phyloP scores from a whole-genome alignment of 2,113 vertebrate species.

The Scytalopus superciliaris region DNA sequence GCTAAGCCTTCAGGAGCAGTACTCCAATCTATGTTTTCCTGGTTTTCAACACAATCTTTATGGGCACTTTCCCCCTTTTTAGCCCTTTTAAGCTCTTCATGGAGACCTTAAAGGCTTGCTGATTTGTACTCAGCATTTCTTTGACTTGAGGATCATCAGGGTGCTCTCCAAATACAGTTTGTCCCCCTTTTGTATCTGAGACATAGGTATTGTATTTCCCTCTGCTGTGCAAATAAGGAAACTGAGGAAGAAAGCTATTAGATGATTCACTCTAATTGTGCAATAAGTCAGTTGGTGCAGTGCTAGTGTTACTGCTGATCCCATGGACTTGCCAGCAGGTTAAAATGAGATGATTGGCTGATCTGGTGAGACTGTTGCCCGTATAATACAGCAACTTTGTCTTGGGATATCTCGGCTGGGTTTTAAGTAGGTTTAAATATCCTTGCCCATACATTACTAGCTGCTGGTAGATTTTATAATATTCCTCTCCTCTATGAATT shows the following conservation, averaged over 20 bases:
- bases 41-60: neutral
- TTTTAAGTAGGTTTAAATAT: neutral
- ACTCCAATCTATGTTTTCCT: neutral
- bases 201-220: neutral
- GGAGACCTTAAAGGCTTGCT: neutral
- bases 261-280: constrained; percentile 21
- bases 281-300: neutral
- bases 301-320: neutral
- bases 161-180: neutral
- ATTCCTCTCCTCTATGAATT: neutral
- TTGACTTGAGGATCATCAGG: neutral
- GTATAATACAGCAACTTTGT: neutral
- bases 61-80: neutral
- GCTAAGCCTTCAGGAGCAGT: neutral
- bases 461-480: neutral
- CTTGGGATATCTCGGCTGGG: neutral
- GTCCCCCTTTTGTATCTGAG: neutral
- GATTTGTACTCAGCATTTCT: neutral
- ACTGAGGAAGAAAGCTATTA: constrained; percentile 24
- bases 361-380: neutral
- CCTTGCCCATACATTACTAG: neutral
- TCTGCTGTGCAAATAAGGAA: neutral
- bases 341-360: neutral
- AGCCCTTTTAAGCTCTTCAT: neutral
- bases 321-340: neutral